Percentiles rank a stretch among this genome's conserved stretches.
Conservation (phyloP, 2,888 invertebrate genomes). For the Parnassius smintheus region DNA sequence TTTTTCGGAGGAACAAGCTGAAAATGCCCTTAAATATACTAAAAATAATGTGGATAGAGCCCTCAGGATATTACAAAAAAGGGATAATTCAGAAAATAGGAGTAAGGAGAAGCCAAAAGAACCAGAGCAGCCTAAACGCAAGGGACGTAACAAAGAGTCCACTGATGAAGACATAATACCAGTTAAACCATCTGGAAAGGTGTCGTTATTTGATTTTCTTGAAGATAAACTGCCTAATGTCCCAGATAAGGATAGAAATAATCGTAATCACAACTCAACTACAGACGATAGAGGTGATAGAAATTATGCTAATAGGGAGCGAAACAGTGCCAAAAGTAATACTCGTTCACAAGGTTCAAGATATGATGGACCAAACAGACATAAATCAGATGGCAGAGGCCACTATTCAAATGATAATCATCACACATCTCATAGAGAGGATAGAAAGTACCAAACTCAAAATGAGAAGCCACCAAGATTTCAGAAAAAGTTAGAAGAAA, state of each 20-base stretch:
- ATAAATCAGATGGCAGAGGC: slow-evolving; percentile 58
- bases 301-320: slow-evolving; percentile 57
- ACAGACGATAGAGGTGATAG: slow-evolving; percentile 59
- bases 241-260: slow-evolving; percentile 67
- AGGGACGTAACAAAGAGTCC: slow-evolving; percentile 69
- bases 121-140: slow-evolving; percentile 67
- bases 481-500: slow-evolving; percentile 78
- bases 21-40: slow-evolving; percentile 85
- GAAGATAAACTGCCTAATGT: slow-evolving; percentile 88
- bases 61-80: slow-evolving; percentile 83
- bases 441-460: slow-evolving; percentile 66
- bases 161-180: slow-evolving; percentile 80
- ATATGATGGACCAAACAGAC: slow-evolving; percentile 55
- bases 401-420: slow-evolving; percentile 63
- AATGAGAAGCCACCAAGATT: slow-evolving; percentile 83
- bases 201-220: slow-evolving; percentile 90
- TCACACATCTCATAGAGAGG: slow-evolving; percentile 56
- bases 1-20: slow-evolving; percentile 88
- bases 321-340: slow-evolving; percentile 57
- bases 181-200: slow-evolving; percentile 89
- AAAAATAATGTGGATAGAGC: slow-evolving; percentile 88
- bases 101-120: slow-evolving; percentile 71
- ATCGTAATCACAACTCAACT: slow-evolving; percentile 47
- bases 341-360: slow-evolving; percentile 57
- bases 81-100: slow-evolving; percentile 72